A percentile compares a stretch with the other conserved stretches of the same genome.
phyloP scores from a whole-genome alignment of 2,113 vertebrate genomes.

The Microtus pennsylvanicus region DNA sequence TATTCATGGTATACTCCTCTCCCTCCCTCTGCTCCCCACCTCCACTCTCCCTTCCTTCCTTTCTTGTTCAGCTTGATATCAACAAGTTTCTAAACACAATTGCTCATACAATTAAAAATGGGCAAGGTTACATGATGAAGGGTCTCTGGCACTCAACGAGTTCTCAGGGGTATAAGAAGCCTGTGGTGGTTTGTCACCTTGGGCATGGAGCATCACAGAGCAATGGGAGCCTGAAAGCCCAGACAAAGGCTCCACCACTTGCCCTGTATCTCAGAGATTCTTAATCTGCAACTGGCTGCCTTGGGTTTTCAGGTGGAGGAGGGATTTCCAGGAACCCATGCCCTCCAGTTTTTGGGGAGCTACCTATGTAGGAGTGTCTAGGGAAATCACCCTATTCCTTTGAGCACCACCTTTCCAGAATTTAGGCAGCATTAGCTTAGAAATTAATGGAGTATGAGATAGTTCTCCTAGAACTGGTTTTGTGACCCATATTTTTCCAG shows the following conservation, averaged over 20 bases:
- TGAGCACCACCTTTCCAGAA: background rate
- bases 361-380: background rate
- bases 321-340: background rate
- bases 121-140: background rate
- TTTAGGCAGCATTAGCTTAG: background rate
- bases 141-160: accelerated
- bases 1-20: too few species aligned
- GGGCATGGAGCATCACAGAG: background rate
- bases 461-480: background rate
- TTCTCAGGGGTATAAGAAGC: background rate
- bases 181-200: background rate
- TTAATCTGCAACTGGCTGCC: background rate
- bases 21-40: background rate
- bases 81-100: background rate
- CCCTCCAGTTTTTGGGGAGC: background rate
- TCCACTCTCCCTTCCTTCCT: background rate
- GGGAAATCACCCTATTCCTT: background rate
- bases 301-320: background rate
- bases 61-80: background rate
- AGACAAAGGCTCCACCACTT: background rate
- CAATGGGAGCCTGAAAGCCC: background rate
- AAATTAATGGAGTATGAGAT: background rate
- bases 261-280: background rate
- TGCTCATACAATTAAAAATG: too few species aligned
- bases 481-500: background rate